Conservation (phyloP, 2,797 vertebrate genomes). For the Parauchenoglanis punctatus region DNA sequence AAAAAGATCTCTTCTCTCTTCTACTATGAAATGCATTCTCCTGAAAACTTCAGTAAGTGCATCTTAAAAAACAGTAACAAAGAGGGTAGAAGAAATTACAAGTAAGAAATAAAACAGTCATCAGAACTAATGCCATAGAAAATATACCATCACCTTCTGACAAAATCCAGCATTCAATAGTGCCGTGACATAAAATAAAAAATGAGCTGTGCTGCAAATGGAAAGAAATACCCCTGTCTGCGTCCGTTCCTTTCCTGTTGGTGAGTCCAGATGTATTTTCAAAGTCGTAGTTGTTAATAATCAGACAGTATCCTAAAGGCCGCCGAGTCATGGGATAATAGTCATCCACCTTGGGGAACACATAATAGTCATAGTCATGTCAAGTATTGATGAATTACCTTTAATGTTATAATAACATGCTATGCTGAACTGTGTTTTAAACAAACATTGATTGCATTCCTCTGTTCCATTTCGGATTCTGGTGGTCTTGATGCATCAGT, state of each 20-base stretch:
- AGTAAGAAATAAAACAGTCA: background rate
- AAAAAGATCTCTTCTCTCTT: slow-evolving; percentile 55
- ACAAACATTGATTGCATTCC: background rate
- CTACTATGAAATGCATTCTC: slow-evolving; percentile 74
- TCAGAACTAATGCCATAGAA: background rate
- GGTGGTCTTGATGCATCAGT: background rate
- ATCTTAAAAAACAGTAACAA: slow-evolving; percentile 68
- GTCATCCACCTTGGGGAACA: slow-evolving; percentile 45
- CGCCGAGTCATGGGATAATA: slow-evolving; percentile 61
- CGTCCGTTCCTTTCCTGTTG: slow-evolving; percentile 55
- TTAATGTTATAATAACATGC: background rate
- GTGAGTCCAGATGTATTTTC: rapidly evolving
- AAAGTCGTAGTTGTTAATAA: slow-evolving; percentile 80
- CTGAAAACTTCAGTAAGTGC: slow-evolving; percentile 59
- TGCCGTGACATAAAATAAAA: background rate
- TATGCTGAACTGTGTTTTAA: background rate
- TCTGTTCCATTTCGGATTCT: background rate
- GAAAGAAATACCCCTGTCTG: slow-evolving; percentile 62
- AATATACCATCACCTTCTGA: background rate
- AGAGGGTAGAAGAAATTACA: background rate
- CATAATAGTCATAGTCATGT: slow-evolving; percentile 10
- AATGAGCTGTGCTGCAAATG: background rate
- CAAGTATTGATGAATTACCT: background rate
- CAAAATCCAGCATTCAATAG: background rate
- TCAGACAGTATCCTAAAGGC: slow-evolving; percentile 76